Percentiles rank a stretch among this genome's conserved stretches.
These are phyloP conservation scores for Myrmecobius fasciatus DNA, from an alignment of 2,113 vertebrate genomes.

Conservation along the genomic window DNA sequence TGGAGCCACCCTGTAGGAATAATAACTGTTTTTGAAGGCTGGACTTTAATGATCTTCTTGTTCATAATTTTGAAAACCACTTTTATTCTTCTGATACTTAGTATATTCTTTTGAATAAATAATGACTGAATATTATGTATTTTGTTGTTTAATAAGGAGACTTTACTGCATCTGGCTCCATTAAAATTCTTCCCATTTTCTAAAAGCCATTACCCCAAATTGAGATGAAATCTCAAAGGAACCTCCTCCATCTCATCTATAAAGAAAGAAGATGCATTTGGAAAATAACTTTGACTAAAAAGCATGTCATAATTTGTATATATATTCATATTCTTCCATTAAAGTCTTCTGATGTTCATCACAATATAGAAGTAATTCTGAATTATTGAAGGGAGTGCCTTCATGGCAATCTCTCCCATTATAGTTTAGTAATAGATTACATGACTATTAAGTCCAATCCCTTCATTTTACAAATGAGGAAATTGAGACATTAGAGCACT, in stretches of 20 bases:
- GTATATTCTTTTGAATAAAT: slow-evolving; percentile 8
- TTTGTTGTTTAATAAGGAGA: slow-evolving; percentile 9
- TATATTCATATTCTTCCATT: neutral
- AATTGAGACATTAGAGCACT: neutral
- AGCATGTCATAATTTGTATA: neutral
- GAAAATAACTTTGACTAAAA: neutral
- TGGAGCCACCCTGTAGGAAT: neutral
- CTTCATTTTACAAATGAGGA: neutral
- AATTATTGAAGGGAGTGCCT: neutral
- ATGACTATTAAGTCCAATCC: neutral
- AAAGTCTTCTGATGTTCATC: neutral
- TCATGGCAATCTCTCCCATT: neutral
- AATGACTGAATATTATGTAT: slow-evolving; percentile 1
- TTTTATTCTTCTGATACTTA: slow-evolving; percentile 37
- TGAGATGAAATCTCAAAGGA: slow-evolving; percentile 40
- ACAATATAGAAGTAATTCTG: neutral
- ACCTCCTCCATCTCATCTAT: slow-evolving; percentile 7
- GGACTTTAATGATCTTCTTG: neutral
- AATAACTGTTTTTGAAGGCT: neutral
- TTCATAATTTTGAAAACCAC: neutral
- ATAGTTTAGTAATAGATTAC: neutral
- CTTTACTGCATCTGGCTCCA: slow-evolving; percentile 15
- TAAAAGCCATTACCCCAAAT: neutral
- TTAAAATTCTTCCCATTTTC: slow-evolving; percentile 22
- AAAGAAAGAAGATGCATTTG: neutral